Conservation (phyloP, 2,113 vertebrate genomes). For the human (Homo sapiens) region DNA sequence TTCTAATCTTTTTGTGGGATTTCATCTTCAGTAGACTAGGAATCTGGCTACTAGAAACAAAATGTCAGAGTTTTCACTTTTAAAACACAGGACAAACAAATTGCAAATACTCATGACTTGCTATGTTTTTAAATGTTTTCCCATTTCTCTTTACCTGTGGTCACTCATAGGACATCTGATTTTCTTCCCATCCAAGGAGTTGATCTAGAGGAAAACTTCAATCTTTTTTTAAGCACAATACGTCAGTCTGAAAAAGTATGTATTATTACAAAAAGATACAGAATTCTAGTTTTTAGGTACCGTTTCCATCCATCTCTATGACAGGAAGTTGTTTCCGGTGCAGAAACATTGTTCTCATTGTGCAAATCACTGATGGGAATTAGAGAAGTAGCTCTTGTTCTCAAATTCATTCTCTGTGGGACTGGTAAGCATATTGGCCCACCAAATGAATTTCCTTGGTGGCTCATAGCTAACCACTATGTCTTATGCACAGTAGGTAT, state of each 20-base stretch:
- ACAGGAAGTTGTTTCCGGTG: not conserved
- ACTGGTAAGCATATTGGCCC: not conserved
- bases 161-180: not conserved
- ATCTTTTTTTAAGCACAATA: not conserved
- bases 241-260: not conserved
- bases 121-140: not conserved
- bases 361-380: not conserved
- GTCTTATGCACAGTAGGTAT: not conserved
- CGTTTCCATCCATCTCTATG: not conserved
- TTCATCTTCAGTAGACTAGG: not conserved
- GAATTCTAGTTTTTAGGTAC: not conserved
- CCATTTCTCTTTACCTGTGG: not conserved
- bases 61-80: not conserved
- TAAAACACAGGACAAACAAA: not conserved
- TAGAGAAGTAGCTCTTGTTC: not conserved
- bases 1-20: not conserved
- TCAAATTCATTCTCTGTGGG: not conserved
- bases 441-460: not conserved
- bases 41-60: not conserved
- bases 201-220: constrained; percentile 8
- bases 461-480: not conserved
- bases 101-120: not conserved
- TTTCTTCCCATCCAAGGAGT: constrained; percentile 7
- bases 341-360: not conserved
- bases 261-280: not conserved